Evolutionary conservation across 2,113 vertebrate genomes (phyloP).

Genomic region (Bufo gargarizans): DNA sequence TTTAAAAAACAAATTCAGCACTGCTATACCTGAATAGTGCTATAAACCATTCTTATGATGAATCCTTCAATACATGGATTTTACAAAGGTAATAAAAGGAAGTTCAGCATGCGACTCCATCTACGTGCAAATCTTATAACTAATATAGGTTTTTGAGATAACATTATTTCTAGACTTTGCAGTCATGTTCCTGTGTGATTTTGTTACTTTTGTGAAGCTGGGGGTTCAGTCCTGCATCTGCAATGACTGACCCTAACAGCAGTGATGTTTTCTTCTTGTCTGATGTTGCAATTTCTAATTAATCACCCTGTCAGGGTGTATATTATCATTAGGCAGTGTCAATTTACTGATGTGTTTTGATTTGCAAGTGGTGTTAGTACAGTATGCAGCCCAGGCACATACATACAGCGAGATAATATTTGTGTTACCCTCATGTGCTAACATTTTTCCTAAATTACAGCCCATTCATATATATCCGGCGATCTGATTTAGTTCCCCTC

Average conservation of each 20-base stretch:
- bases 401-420: conserved; percentile 26
- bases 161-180: background rate
- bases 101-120: too few species aligned
- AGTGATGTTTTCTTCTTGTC: conserved; percentile 68
- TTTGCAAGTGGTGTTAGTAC: conserved; percentile 44
- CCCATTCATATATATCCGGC: too few species aligned
- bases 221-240: background rate
- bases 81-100: too few species aligned
- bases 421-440: conserved; percentile 37
- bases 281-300: conserved; percentile 77
- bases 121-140: too few species aligned
- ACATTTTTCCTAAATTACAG: conserved; percentile 33
- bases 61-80: too few species aligned
- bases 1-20: too few species aligned
- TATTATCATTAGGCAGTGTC: conserved; percentile 63
- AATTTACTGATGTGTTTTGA: conserved; percentile 68
- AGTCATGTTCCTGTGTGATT: background rate
- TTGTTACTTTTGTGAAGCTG: background rate
- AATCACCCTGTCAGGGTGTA: conserved; percentile 72
- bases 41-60: too few species aligned
- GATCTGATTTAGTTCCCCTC: too few species aligned
- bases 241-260: conserved; percentile 50
- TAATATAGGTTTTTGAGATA: background rate
- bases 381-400: conserved; percentile 37
- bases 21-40: too few species aligned